phyloP scores from a whole-genome alignment of 2,888 invertebrate species.

The Nezara viridula region DNA sequence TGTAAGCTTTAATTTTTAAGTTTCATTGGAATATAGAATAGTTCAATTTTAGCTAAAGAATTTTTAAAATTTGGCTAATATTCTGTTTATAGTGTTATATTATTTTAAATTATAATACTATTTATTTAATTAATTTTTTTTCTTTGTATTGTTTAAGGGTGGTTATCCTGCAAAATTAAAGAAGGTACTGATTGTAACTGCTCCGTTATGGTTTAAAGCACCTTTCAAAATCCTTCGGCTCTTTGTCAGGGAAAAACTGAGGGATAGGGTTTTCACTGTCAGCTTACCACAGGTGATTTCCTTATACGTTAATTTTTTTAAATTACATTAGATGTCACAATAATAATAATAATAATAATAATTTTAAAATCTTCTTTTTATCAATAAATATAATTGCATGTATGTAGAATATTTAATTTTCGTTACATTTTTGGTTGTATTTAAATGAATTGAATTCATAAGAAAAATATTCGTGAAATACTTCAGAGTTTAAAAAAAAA shows the following conservation, averaged over 20 bases:
- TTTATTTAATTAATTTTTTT: not conserved
- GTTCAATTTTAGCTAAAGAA: too few species aligned
- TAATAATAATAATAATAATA: too few species aligned
- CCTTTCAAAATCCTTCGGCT: constrained; percentile 95
- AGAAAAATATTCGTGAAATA: not conserved
- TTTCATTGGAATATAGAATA: too few species aligned
- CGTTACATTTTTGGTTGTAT: not conserved
- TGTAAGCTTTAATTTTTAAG: too few species aligned
- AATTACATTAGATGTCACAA: not conserved
- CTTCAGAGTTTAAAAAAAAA: not conserved
- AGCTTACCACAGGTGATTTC: constrained; percentile 82
- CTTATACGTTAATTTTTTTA: not conserved
- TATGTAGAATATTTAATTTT: not conserved
- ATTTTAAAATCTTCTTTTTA: too few species aligned
- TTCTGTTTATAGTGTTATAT: constrained; percentile 34
- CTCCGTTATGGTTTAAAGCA: constrained; percentile 98
- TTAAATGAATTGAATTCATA: not conserved
- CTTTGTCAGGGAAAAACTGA: constrained; percentile 94
- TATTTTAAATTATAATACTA: not conserved
- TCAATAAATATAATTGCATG: too few species aligned
- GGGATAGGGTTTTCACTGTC: constrained; percentile 96
- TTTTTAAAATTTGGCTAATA: too few species aligned
- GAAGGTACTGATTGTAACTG: constrained; percentile 96
- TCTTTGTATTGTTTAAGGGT: constrained; percentile 76
- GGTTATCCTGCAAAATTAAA: constrained; percentile 97